These are phyloP conservation scores for Pteromalus puparum DNA, from an alignment of 1,140 invertebrate genomes.

Conservation along the genomic window DNA sequence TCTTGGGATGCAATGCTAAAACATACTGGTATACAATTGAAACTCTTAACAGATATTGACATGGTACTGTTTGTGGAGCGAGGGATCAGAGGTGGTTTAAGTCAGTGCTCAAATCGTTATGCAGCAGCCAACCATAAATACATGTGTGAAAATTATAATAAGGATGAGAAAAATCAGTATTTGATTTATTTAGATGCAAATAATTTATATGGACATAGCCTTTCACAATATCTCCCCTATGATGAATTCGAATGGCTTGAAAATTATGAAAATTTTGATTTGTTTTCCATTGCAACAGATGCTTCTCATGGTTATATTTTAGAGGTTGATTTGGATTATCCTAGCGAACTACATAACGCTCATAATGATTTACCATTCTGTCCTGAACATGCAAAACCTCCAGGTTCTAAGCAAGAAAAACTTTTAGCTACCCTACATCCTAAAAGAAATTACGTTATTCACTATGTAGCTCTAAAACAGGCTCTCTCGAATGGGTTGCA, in stretches of 20 bases:
- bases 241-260: conserved; percentile 72
- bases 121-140: conserved; percentile 56
- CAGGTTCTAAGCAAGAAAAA: too few relatives aligned
- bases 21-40: neutral
- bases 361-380: too few relatives aligned
- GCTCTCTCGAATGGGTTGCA: conserved; percentile 64
- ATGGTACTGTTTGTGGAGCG: conserved; percentile 69
- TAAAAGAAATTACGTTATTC: conserved; percentile 51
- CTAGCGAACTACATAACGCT: too few relatives aligned
- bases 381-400: too few relatives aligned
- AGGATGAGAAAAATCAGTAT: conserved; percentile 58
- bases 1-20: neutral
- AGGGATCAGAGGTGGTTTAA: conserved; percentile 33
- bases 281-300: neutral
- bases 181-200: conserved; percentile 75
- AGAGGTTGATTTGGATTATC: too few relatives aligned
- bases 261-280: neutral
- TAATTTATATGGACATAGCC: conserved; percentile 76
- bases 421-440: too few relatives aligned
- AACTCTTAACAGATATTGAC: conserved; percentile 73
- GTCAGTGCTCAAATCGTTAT: neutral
- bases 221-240: conserved; percentile 71
- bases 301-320: neutral
- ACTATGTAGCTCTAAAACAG: conserved; percentile 68
- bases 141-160: conserved; percentile 68